These are phyloP conservation scores for Pipistrellus pipistrellus DNA, from an alignment of 2,797 vertebrate genomes.

Conservation along the genomic window DNA sequence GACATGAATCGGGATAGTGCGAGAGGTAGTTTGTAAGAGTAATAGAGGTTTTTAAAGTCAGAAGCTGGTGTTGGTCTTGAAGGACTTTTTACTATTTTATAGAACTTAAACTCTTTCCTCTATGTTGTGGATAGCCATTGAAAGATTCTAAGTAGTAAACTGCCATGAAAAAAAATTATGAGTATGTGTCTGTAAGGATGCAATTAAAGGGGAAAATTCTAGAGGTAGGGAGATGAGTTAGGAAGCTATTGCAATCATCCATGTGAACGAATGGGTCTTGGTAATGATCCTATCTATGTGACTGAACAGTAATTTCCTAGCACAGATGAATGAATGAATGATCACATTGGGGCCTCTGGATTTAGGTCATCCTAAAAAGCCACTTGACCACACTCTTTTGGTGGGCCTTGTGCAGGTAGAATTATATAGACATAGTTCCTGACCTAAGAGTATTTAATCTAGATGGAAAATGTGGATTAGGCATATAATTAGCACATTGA, in stretches of 20 bases:
- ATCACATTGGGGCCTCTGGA: background rate
- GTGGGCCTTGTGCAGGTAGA: background rate
- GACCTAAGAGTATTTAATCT: background rate
- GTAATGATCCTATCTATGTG: background rate
- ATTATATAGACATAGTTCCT: slow-evolving; percentile 6
- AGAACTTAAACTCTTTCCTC: slow-evolving; percentile 12
- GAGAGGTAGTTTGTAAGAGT: background rate
- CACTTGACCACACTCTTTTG: background rate
- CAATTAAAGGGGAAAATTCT: background rate
- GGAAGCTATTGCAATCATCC: background rate
- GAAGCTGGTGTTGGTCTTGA: background rate
- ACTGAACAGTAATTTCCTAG: slow-evolving; percentile 17
- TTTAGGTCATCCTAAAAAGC: slow-evolving; percentile 41
- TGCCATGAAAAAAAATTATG: background rate
- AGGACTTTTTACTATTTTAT: slow-evolving; percentile 27
- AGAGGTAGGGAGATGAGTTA: background rate
- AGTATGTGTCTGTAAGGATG: background rate
- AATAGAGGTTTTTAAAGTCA: background rate
- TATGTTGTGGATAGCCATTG: background rate
- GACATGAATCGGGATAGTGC: background rate
- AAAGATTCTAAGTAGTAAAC: slow-evolving; percentile 56
- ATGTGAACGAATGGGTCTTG: background rate
- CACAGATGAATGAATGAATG: slow-evolving; percentile 9
- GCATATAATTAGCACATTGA: background rate
- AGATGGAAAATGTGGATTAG: background rate